A percentile compares a stretch with the other conserved stretches of the same genome.
Conservation (phyloP, 2,113 vertebrate genomes). For the Accipiter virgatus region DNA sequence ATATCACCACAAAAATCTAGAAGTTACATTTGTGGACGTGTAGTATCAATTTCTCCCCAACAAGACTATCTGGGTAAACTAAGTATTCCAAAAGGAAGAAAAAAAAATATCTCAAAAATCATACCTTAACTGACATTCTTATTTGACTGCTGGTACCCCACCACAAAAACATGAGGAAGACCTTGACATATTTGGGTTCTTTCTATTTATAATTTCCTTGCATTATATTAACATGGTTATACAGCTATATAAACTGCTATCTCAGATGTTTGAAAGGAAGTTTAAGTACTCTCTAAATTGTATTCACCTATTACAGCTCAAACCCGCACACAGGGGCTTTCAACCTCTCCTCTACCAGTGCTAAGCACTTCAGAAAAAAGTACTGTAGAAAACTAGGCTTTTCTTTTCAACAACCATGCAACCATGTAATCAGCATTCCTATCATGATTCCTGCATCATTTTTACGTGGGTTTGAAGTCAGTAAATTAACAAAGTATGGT, state of each 20-base stretch:
- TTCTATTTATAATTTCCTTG: neutral
- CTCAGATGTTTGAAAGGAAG: neutral
- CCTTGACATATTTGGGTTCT: neutral
- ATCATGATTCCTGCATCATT: neutral
- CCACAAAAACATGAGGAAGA: neutral
- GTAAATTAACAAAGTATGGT: neutral
- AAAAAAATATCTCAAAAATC: neutral
- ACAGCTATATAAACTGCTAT: neutral
- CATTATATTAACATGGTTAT: neutral
- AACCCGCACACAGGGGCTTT: neutral
- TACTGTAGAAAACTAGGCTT: neutral
- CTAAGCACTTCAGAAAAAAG: neutral
- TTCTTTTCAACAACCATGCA: neutral
- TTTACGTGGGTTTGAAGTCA: neutral
- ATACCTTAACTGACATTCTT: neutral
- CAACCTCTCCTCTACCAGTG: neutral
- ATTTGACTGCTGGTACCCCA: neutral
- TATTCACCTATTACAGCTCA: neutral
- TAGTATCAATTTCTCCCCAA: neutral
- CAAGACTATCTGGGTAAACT: neutral
- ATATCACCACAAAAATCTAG: neutral
- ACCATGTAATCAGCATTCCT: neutral
- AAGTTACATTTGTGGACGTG: neutral
- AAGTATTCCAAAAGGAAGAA: neutral
- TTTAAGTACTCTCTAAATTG: neutral